Percentiles rank a stretch among this genome's conserved stretches.
Conservation (phyloP, 2,113 vertebrate species). For the Thamnophis sirtalis region DNA sequence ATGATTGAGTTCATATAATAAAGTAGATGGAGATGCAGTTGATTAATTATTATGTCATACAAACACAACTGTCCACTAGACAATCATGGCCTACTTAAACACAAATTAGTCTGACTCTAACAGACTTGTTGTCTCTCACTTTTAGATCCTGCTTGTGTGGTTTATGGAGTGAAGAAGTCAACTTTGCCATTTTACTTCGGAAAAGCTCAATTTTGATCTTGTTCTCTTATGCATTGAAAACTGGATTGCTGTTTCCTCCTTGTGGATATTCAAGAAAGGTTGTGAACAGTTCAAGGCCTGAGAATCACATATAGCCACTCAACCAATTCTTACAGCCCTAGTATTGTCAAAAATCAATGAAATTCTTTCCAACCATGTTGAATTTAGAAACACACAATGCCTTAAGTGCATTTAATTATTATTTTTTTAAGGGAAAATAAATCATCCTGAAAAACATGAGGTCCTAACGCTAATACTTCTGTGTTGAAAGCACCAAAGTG, state of each 20-base stretch:
- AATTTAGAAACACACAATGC: not conserved
- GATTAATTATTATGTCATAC: not conserved
- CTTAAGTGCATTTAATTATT: not conserved
- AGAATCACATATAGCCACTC: not conserved
- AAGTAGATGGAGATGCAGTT: not conserved
- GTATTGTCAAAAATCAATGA: not conserved
- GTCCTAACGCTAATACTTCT: not conserved
- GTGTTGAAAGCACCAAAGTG: not conserved
- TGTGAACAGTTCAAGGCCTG: not conserved
- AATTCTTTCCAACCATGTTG: not conserved
- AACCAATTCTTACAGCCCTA: not conserved
- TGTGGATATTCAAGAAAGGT: conserved; percentile 1
- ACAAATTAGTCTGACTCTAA: not conserved
- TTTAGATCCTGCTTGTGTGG: not conserved
- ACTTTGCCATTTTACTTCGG: conserved; percentile 14
- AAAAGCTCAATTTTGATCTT: conserved; percentile 7
- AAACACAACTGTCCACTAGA: not conserved
- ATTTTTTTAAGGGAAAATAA: not conserved
- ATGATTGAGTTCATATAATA: not conserved
- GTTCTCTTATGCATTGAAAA: conserved; percentile 28
- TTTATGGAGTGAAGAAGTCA: not conserved
- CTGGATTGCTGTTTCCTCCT: conserved; percentile 2
- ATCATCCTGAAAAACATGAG: not conserved
- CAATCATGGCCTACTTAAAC: not conserved
- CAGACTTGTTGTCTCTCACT: not conserved